Evolutionary conservation across 2,888 invertebrate species (phyloP).

Genomic region (Cyclophora albipunctata): DNA sequence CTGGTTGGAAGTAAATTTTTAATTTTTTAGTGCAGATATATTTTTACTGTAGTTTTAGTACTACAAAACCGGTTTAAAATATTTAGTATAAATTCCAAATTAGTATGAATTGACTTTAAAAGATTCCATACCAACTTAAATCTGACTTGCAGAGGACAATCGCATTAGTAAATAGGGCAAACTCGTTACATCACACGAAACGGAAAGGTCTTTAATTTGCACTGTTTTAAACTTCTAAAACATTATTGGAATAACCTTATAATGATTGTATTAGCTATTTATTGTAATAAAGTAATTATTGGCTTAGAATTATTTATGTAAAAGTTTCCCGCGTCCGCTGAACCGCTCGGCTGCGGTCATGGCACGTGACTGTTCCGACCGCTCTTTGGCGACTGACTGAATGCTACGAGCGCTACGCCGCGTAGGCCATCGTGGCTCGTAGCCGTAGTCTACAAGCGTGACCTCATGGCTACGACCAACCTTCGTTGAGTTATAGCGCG

Average conservation of each 20-base stretch:
- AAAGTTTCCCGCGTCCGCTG: constrained; percentile 25
- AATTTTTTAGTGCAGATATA: no score
- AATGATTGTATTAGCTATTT: no score
- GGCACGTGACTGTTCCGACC: constrained; percentile 25
- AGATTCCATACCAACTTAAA: constrained; percentile 20
- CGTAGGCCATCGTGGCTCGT: constrained; percentile 17
- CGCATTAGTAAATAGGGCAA: constrained; percentile 50
- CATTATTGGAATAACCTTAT: neutral
- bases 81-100: constrained; percentile 16
- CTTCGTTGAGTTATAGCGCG: constrained; percentile 14
- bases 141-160: constrained; percentile 37
- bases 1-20: no score
- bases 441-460: constrained; percentile 8
- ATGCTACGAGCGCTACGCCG: constrained; percentile 18
- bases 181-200: constrained; percentile 46
- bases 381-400: constrained; percentile 27
- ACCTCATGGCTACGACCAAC: constrained; percentile 8
- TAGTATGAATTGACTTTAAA: constrained; percentile 9
- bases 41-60: no score
- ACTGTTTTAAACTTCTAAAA: neutral
- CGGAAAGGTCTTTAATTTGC: neutral
- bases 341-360: neutral
- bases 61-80: no score
- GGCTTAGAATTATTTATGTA: constrained; percentile 21
- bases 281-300: no score